Base-by-base conservation (phyloP, 1,140 invertebrate species). In the Drosophila sturtevanti region DNA sequence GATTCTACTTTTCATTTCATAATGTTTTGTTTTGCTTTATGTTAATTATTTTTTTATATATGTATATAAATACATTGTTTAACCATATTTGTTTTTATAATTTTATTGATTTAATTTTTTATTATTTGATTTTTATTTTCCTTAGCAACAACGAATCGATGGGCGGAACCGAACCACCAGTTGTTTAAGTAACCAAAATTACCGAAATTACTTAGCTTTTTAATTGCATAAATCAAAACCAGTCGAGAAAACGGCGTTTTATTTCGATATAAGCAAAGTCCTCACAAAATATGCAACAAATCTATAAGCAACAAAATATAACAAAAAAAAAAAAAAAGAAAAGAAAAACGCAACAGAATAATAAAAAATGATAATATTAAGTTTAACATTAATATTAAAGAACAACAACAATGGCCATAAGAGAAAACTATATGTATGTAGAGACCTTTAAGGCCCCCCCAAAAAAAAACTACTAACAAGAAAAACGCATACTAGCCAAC, bases 111-210 rank as follows among this genome's bases (percentile, higher is more conserved):
- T 37, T 51, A 9, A 61, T 61, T 56, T 51, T 4, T 3, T 56
- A 63, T 77, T 34, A 12, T 60, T 62, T 56, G 61, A 68, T 62
- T 38, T 44, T 21, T 70, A 11, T 48, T 27, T 77, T 6, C n/a
- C n/a, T n/a, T 71, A 90, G 82, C 68, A 61, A 73, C 56, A 73
- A 90, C 64, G 84, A 89, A 16, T 61, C 59, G 55, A 56, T 59
- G 37, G 89, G 79, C 37, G 89, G 85, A 66, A 89, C 89, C 58
- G 89, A 90, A 77, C 89, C 89, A 66, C 84, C 89, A 78, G 89
- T 89, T 67, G 84, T 89, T 74, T 91, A 77, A 82, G 77, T 65
- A 56, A 72, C 66, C 37, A 10, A 31, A 70, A 59, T 27, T 59
- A 75, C 35, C 63, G 75, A 72, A 55, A 73, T 51, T 56, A 77